A percentile compares a stretch with the other conserved stretches of the same genome.
phyloP scores from a whole-genome alignment of 2,113 vertebrate genomes.

The Dromiciops gliroides region DNA sequence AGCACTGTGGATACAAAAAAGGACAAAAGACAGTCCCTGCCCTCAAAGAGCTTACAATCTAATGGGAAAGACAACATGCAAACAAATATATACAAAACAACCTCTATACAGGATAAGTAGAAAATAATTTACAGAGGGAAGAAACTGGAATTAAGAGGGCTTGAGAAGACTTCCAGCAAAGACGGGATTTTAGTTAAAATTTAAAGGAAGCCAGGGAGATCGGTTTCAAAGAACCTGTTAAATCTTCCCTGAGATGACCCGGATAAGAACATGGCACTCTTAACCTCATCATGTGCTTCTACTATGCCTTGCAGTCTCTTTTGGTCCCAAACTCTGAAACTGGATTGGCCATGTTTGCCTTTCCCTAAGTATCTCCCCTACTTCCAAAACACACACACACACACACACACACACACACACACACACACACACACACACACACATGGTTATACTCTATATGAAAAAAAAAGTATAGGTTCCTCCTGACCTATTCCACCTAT shows the following conservation, averaged over 20 bases:
- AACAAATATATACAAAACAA: background rate
- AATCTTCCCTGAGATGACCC: background rate
- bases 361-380: background rate
- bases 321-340: background rate
- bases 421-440: too few species aligned
- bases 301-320: background rate
- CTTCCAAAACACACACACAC: background rate
- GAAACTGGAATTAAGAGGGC: background rate
- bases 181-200: background rate
- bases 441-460: background rate
- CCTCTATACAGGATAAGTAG: background rate
- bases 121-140: background rate
- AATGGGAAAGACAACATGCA: background rate
- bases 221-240: background rate
- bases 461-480: background rate
- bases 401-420: too few species aligned
- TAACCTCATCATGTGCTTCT: background rate
- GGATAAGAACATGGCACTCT: background rate
- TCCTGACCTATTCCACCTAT: background rate
- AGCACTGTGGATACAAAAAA: background rate
- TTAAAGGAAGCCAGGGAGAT: background rate
- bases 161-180: background rate
- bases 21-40: background rate
- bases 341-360: background rate
- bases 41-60: background rate